Percentiles rank a stretch among this genome's conserved stretches.
Conservation (phyloP, 2,797 vertebrate species). For the Podargus strigoides region DNA sequence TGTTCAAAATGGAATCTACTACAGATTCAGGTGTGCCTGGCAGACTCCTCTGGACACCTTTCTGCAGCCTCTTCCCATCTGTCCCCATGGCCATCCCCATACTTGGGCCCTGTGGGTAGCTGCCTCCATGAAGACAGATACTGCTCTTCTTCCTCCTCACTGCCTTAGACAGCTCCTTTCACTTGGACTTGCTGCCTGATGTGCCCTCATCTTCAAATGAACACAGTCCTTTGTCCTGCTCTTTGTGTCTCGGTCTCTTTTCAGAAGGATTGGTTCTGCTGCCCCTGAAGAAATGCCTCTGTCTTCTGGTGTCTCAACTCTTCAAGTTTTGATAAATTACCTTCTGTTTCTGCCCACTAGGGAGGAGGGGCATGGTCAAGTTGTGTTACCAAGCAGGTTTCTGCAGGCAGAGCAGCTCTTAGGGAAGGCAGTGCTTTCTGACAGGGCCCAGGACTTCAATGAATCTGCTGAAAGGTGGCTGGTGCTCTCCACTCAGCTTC, state of each 20-base stretch:
- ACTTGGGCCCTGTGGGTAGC: neutral
- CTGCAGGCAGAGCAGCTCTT: neutral
- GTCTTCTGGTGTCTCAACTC: neutral
- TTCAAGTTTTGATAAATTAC: neutral
- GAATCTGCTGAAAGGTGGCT: neutral
- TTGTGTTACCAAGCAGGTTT: neutral
- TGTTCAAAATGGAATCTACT: neutral
- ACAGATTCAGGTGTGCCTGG: neutral
- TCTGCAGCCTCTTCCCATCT: neutral
- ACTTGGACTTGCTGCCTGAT: neutral
- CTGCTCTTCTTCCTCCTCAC: neutral
- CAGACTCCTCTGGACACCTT: neutral
- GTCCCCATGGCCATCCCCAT: neutral
- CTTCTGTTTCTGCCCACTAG: neutral
- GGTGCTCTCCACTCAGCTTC: accelerated
- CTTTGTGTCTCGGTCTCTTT: neutral
- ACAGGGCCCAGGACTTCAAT: neutral
- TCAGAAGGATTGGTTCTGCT: neutral
- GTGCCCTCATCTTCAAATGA: neutral
- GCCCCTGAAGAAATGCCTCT: neutral
- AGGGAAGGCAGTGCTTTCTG: neutral
- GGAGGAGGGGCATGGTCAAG: accelerated
- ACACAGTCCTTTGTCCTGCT: neutral
- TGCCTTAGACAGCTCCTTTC: neutral
- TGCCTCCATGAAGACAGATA: neutral